phyloP scores from a whole-genome alignment of 2,113 vertebrate genomes.

The Phyllopteryx taeniolatus region DNA sequence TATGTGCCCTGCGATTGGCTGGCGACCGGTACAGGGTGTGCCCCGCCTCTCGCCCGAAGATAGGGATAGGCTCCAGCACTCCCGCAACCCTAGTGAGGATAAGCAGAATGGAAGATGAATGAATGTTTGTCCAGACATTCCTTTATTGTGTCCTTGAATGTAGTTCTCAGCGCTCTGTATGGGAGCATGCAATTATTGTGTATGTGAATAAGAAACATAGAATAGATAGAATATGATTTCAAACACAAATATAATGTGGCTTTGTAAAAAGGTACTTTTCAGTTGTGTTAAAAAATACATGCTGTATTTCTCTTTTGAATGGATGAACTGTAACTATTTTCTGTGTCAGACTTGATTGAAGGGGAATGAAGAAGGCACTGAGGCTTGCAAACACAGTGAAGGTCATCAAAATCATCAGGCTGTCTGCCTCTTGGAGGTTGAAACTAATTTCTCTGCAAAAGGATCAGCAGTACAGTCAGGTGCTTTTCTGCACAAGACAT shows the following conservation, averaged over 20 bases:
- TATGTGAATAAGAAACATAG: background rate
- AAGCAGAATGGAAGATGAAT: too few relatives aligned
- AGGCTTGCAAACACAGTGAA: constrained; percentile 27
- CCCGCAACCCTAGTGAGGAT: too few relatives aligned
- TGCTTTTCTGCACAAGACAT: too few relatives aligned
- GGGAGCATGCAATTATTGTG: background rate
- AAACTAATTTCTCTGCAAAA: background rate
- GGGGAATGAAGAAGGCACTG: constrained; percentile 19
- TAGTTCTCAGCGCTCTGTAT: background rate
- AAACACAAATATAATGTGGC: too few relatives aligned
- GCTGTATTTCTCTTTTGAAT: background rate
- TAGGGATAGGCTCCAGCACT: too few relatives aligned
- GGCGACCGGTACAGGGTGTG: too few relatives aligned
- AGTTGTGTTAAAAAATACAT: too few relatives aligned
- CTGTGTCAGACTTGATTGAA: constrained; percentile 5
- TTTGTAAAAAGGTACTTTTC: too few relatives aligned
- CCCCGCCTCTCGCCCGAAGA: too few relatives aligned
- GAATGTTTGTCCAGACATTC: constrained; percentile 1
- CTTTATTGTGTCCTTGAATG: background rate
- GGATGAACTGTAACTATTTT: constrained; percentile 6
- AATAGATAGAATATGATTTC: background rate
- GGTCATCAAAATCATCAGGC: constrained; percentile 17
- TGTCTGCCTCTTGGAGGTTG: background rate
- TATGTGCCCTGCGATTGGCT: too few relatives aligned
- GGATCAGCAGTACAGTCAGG: background rate